phyloP scores from a whole-genome alignment of 2,888 invertebrate species.

The Chelonus formosanus region DNA sequence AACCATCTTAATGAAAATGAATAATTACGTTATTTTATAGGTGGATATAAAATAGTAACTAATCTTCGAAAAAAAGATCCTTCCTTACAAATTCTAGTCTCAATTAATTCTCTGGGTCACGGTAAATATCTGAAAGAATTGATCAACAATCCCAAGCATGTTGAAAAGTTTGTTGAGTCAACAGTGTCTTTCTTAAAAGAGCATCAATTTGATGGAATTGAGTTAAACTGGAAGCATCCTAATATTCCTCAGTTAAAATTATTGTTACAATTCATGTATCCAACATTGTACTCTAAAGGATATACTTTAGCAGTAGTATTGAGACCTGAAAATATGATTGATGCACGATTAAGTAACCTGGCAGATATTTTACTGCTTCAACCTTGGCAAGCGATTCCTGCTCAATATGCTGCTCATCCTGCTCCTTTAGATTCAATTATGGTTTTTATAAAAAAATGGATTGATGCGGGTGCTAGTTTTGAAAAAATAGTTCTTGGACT shows the following conservation, averaged over 20 bases:
- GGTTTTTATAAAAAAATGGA: constrained; percentile 48
- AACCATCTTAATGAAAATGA: no score
- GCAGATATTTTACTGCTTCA: constrained; percentile 76
- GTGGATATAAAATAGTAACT: constrained; percentile 77
- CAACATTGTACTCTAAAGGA: constrained; percentile 70
- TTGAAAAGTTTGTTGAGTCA: constrained; percentile 71
- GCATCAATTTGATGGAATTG: constrained; percentile 82
- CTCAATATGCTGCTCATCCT: constrained; percentile 50
- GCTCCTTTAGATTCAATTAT: constrained; percentile 48
- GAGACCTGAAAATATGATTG: constrained; percentile 74
- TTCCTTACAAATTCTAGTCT: constrained; percentile 75
- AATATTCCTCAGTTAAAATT: constrained; percentile 68
- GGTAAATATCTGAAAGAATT: constrained; percentile 75
- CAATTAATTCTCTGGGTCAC: constrained; percentile 66
- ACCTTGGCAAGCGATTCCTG: constrained; percentile 67
- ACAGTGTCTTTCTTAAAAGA: constrained; percentile 72
- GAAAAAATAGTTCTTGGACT: constrained; percentile 77
- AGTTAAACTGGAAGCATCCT: constrained; percentile 72
- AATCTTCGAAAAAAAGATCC: constrained; percentile 75
- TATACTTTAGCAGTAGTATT: constrained; percentile 70
- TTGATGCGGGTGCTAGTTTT: constrained; percentile 70
- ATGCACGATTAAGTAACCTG: constrained; percentile 69
- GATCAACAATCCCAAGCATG: constrained; percentile 68
- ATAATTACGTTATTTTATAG: constrained; percentile 59
- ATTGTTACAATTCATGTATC: constrained; percentile 71